These are phyloP conservation scores for Heliconius himera DNA, from an alignment of 1,140 invertebrate species.

Conservation along the genomic window DNA sequence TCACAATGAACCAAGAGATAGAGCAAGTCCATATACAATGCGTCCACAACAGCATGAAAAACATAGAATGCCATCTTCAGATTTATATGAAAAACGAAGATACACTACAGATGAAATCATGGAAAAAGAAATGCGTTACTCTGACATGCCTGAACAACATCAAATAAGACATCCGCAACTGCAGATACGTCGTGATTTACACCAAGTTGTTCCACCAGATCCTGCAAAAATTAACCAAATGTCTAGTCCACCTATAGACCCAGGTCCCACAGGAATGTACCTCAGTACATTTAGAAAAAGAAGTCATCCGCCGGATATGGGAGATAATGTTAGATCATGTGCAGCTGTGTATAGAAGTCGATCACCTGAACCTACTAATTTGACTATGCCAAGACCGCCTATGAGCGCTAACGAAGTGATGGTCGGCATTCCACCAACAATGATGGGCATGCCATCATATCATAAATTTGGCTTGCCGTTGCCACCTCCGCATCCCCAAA, in stretches of 20 bases:
- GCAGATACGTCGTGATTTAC: slow-evolving; percentile 87
- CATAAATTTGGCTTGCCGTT: slow-evolving; percentile 78
- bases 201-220: slow-evolving; percentile 78
- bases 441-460: slow-evolving; percentile 70
- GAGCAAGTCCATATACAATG: slow-evolving; percentile 86
- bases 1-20: slow-evolving; percentile 82
- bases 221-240: slow-evolving; percentile 77
- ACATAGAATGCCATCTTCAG: slow-evolving; percentile 61
- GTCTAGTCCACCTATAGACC: slow-evolving; percentile 77
- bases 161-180: slow-evolving; percentile 78
- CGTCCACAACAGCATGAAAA: slow-evolving; percentile 81
- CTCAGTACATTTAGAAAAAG: slow-evolving; percentile 80
- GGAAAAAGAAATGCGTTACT: slow-evolving; percentile 77
- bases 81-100: slow-evolving; percentile 80
- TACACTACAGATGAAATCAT: slow-evolving; percentile 82
- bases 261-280: slow-evolving; percentile 80
- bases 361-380: slow-evolving; percentile 79
- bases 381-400: slow-evolving; percentile 72
- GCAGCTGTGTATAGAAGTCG: slow-evolving; percentile 71
- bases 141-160: slow-evolving; percentile 67
- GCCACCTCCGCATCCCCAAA: slow-evolving; percentile 76
- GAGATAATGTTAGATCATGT: slow-evolving; percentile 70
- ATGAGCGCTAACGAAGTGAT: slow-evolving; percentile 63
- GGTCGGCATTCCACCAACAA: slow-evolving; percentile 66
- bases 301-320: slow-evolving; percentile 77